Conservation (phyloP, 2,797 vertebrate genomes). For the Morelia viridis region DNA sequence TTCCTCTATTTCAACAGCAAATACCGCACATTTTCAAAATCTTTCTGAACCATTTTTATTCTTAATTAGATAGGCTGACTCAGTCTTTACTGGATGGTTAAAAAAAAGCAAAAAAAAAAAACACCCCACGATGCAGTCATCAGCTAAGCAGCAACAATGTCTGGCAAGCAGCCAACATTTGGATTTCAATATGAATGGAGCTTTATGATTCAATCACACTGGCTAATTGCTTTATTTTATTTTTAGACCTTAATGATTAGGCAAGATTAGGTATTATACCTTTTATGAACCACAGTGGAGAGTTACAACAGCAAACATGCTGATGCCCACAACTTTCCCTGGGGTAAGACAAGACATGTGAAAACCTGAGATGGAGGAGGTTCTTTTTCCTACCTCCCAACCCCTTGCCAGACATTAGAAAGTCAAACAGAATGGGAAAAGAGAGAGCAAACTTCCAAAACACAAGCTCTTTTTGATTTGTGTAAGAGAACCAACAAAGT, state of each 20-base stretch:
- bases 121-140: not conserved
- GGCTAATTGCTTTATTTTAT: constrained; percentile 12
- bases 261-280: not conserved
- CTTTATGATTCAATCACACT: constrained; percentile 6
- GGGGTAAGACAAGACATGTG: not conserved
- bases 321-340: not conserved
- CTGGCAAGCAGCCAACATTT: constrained; percentile 18
- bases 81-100: constrained; percentile 9
- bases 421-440: not conserved
- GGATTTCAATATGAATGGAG: constrained; percentile 19
- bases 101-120: not conserved
- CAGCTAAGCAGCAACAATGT: not conserved
- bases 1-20: not conserved
- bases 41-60: not conserved
- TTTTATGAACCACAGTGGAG: not conserved
- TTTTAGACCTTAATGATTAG: constrained; percentile 19
- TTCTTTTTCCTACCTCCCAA: not conserved
- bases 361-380: not conserved
- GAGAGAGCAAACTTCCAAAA: not conserved
- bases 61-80: constrained; percentile 12
- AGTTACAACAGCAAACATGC: not conserved
- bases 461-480: not conserved
- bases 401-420: not conserved
- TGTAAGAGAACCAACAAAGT: not conserved
- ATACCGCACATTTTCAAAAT: not conserved